A percentile compares a stretch with the other conserved stretches of the same genome.
Conservation (phyloP, 2,113 vertebrate genomes). For the Vanacampus margaritifer region DNA sequence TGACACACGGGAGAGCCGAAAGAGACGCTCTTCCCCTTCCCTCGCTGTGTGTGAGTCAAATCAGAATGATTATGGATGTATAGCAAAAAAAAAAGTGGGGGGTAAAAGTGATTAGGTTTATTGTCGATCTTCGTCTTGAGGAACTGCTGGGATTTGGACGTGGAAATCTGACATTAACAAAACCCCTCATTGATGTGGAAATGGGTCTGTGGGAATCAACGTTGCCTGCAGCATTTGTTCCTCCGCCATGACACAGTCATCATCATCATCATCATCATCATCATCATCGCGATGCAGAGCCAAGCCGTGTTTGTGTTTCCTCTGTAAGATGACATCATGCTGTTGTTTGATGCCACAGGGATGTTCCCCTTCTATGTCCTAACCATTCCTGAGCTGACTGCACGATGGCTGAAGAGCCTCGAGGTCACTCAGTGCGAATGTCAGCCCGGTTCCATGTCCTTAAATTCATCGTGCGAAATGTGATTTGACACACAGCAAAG, state of each 20-base stretch:
- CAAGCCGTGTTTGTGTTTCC: neutral
- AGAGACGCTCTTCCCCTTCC: conserved; percentile 13
- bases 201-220: neutral
- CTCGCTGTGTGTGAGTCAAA: conserved; percentile 18
- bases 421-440: conserved; percentile 43
- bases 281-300: conserved; percentile 3
- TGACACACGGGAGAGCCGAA: conserved; percentile 35
- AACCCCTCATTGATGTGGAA: neutral
- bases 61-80: conserved; percentile 39
- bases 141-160: neutral
- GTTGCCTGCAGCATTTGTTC: conserved; percentile 4
- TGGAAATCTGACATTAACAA: neutral
- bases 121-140: neutral
- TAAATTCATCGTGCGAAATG: conserved; percentile 38
- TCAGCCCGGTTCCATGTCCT: conserved; percentile 39
- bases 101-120: neutral
- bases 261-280: conserved; percentile 14
- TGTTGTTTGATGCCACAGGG: conserved; percentile 36
- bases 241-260: conserved; percentile 15
- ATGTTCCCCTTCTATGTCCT: conserved; percentile 43
- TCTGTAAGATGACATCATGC: conserved; percentile 19
- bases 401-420: conserved; percentile 26
- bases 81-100: neutral
- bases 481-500: conserved; percentile 23
- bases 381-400: conserved; percentile 21